These are phyloP conservation scores for Vanessa cardui DNA, from an alignment of 2,888 invertebrate species.

Conservation along the genomic window DNA sequence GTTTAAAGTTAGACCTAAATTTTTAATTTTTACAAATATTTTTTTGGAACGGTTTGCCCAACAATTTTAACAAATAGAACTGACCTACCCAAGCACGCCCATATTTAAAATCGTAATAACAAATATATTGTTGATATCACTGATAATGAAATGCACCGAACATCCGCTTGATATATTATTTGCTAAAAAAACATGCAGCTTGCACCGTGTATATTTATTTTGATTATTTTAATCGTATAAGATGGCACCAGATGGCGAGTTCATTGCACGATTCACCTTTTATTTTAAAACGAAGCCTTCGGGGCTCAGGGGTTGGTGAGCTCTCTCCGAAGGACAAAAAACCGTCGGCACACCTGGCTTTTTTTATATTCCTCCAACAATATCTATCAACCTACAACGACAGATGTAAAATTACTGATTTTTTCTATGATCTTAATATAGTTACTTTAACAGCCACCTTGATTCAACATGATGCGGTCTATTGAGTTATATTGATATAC, in stretches of 20 bases:
- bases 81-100: constrained; percentile 24
- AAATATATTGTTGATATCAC: constrained; percentile 15
- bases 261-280: constrained; percentile 68
- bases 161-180: constrained; percentile 33
- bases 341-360: constrained; percentile 60
- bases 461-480: too few relatives aligned
- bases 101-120: constrained; percentile 21
- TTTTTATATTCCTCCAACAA: constrained; percentile 37
- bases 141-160: constrained; percentile 37
- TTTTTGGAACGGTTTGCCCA: neutral
- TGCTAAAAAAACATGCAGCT: constrained; percentile 34
- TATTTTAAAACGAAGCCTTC: constrained; percentile 63
- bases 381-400: neutral
- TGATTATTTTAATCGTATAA: constrained; percentile 48
- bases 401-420: constrained; percentile 2
- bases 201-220: constrained; percentile 35
- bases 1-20: neutral
- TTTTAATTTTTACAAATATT: neutral
- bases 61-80: constrained; percentile 14
- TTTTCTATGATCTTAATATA: neutral
- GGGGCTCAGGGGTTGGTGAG: constrained; percentile 53
- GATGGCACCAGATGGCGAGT: constrained; percentile 73
- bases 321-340: constrained; percentile 52
- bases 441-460: too few relatives aligned
- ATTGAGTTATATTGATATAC: too few relatives aligned